Base-by-base conservation (phyloP, 2,113 vertebrate species). In the Rhegmatorhina hoffmannsi region DNA sequence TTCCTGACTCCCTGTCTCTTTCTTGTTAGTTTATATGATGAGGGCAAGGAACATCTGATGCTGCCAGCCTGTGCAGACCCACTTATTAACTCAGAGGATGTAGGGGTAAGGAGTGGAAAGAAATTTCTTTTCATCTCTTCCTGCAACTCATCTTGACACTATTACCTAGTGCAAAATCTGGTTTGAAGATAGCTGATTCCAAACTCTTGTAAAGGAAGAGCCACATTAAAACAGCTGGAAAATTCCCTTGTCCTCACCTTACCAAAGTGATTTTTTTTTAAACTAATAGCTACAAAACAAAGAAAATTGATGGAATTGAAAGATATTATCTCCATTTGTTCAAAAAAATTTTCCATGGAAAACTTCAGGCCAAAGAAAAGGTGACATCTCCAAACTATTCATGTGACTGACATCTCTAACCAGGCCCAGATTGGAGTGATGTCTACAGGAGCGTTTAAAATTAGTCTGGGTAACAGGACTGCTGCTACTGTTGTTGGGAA, bases 401-500 rank as follows among this genome's bases (percentile, higher is more conserved):
- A 9, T 6, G 3, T 25, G 50, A 60, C 56, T 43, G 40, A 69
- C 67, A 78, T 34, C 23, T 89, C 18, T 89, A 84, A 56, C 34
- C 24, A 81, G 16, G 50, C 38, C 56, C 91, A 89, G 55, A 69
- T 58, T 50, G 75, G 23, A 92, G 6, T 1, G 46, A 76, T 84
- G 40, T 62, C 31, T 64, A 82, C 40, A 85, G 47, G 24, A 95
- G 44, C 49, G 63, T 79, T 92, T 88, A 87, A 68, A 94, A 93
- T 90, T 69, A 83, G n/a, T 15, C 85, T 64, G 82, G 50, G n/a
- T 82, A 73, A 73, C 58, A 79, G 50, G 53, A 60, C 14, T 93
- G 79, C 92, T 73, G 63, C 92, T 93, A 79, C 87, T 88, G 67
- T 73, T 85, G 31, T 77, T 86, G 53, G 52, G 92, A 89, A 81